Base-by-base conservation (phyloP, 2,797 vertebrate species). In the Gallinago stenura region DNA sequence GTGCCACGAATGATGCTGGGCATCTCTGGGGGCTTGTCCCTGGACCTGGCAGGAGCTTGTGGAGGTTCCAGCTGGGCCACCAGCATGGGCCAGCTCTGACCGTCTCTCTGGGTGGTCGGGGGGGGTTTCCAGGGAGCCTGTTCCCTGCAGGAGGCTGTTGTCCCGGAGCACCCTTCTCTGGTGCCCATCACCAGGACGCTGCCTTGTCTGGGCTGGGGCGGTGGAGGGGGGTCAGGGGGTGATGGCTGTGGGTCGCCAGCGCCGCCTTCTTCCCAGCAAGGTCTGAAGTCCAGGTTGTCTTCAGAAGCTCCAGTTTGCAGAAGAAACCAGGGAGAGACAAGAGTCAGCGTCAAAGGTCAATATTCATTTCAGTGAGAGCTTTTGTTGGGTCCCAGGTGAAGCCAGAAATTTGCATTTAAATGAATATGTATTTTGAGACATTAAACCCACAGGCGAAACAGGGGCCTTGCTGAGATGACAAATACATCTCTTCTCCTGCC, bases 391-490 rank as follows among this genome's bases (percentile, higher is more conserved):
- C 89, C 77, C 93, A 89, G 87, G 91, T 93, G 96, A 93, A 70
- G 37, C 39, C 83, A 85, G 50, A 12, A 41, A 92, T 96, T 93
- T 95, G 71, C 90, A 95, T 95, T 84, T 94, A 35, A 94, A 87
- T 96, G 90, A 96, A 90, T 92, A 91, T 96, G 89, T 93, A 93
- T 95, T 97, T 89, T 91, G 93, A 91, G 94, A 46, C 13, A 6
- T 65, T 62, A 90, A 95, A 26, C 73, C 70, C 84, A 7, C 45
- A 10, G 77, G 95, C 85, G 39, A 25, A 91, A 48, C 18, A 25
- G 69, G 64, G 58, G 75, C 83, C 35, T 82, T 65, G 79, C 62
- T 84, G 95, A 86, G 88, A 57, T 93, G 92, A 85, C 83, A 94
- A 78, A 87, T 3, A 35, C 61, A 3, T 30, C 2, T 2, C 35